phyloP scores from a whole-genome alignment of 1,140 invertebrate species.

The Caenorhabditis tropicalis region DNA sequence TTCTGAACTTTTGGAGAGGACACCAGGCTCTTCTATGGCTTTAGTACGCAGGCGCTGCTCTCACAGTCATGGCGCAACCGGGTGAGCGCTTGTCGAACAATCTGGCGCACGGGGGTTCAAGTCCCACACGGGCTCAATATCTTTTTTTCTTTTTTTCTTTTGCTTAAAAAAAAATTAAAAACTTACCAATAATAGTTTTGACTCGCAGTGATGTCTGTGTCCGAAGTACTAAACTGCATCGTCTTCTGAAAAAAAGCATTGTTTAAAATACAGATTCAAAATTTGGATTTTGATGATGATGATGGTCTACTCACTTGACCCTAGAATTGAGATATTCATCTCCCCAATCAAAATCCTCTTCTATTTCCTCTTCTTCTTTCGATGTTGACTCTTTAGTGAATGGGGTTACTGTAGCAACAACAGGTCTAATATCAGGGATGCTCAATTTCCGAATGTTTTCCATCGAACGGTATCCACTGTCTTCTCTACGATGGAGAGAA shows the following conservation, averaged over 20 bases:
- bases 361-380: background rate
- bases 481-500: constrained; percentile 41
- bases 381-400: constrained; percentile 8
- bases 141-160: no score
- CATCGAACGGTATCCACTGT: constrained; percentile 5
- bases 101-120: no score
- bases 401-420: background rate
- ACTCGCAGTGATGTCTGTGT: constrained; percentile 95
- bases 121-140: no score
- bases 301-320: constrained; percentile 15
- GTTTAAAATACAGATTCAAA: background rate
- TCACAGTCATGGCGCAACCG: no score
- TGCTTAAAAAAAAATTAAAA: constrained; percentile 45
- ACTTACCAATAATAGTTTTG: constrained; percentile 95
- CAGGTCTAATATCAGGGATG: background rate
- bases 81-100: no score
- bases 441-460: background rate
- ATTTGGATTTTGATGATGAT: background rate
- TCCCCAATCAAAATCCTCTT: constrained; percentile 49
- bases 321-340: constrained; percentile 43
- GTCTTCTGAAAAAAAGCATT: constrained; percentile 81
- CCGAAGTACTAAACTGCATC: constrained; percentile 92
- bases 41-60: no score
- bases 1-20: no score
- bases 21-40: no score